These are phyloP conservation scores for Heterodera carotae DNA, from an alignment of 1,140 invertebrate genomes.

Conservation along the genomic window DNA sequence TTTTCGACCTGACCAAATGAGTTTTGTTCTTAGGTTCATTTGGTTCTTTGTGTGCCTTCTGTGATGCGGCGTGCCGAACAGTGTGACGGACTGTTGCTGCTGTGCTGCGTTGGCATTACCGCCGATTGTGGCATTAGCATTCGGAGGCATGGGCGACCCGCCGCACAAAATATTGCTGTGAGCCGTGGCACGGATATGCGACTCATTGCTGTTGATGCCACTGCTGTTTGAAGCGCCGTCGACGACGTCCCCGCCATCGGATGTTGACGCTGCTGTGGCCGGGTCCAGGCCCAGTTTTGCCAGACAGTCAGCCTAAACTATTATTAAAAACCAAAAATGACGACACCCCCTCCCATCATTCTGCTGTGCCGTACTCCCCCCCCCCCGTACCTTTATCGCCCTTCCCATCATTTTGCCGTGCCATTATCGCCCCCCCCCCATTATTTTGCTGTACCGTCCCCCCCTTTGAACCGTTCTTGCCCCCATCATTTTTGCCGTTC, in stretches of 20 bases:
- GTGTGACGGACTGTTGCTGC: conserved; percentile 30
- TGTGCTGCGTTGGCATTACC: conserved; percentile 18
- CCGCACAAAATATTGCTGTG: conserved; percentile 23
- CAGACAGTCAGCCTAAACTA: conserved; percentile 59
- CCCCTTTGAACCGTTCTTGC: no score
- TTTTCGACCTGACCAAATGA: conserved; percentile 40
- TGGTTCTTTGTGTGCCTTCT: conserved; percentile 14
- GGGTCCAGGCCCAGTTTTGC: conserved; percentile 62
- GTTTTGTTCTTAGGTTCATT: neutral
- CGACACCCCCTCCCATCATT: no score
- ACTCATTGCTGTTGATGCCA: neutral
- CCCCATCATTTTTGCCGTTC: no score
- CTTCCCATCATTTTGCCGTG: neutral
- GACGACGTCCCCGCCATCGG: conserved; percentile 20
- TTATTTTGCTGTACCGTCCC: no score
- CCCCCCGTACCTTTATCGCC: no score
- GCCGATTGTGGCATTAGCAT: neutral
- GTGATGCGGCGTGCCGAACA: conserved; percentile 41
- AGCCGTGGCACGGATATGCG: neutral
- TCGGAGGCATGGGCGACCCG: neutral
- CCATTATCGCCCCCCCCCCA: neutral
- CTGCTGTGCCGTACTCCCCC: no score
- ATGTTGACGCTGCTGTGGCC: conserved; percentile 10
- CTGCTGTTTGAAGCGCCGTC: conserved; percentile 3
- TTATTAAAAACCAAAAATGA: neutral